Evolutionary conservation across 2,888 invertebrate genomes (phyloP), one percentile per base, ranked within the genome.

Genomic region (Cylindroiulus punctatus): DNA sequence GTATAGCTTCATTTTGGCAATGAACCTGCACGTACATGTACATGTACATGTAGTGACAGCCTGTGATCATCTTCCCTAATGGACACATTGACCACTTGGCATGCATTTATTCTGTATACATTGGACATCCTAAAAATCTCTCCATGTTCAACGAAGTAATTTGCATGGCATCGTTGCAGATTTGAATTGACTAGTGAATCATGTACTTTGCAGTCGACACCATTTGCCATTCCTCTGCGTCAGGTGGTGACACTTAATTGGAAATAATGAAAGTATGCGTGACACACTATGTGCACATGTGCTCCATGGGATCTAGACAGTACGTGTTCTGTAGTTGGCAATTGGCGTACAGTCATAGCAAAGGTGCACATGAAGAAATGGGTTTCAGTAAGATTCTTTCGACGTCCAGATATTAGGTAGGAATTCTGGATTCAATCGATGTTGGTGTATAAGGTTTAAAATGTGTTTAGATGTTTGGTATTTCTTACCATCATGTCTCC

Each of bases 291-390:
- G 65, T 52, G 65, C 65, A 65, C 65, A 65, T 65, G 65, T 65
- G 65, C n/a, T n/a, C n/a, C n/a, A n/a, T n/a, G n/a, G n/a, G n/a
- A n/a, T n/a, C n/a, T 65, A 22, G 65, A 0, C 26, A 3, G 7
- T 52, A 52, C 44, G 44, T 44, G 44, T 44, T 19, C 7, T 10
- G 10, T 65, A 26, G 65, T 8, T 26, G 8, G 22, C 65, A 26
- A 26, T 65, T 65, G 65, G 26, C 8, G 52, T 10, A 12, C 65
- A 26, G 65, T 65, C n/a, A 4, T 65, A n/a, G 65, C 26, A 8
- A 65, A 65, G 65, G 65, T 65, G 65, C 26, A 65, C 65, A 65
- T 65, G 65, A 65, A 65, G 65, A 65, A 65, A 65, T 65, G 65
- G 65, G 65, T 65, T 4, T 22, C 65, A 65, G 65, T 65, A 12